Conservation (phyloP, 1,140 invertebrate species). For the Rhizoglyphus robini region DNA sequence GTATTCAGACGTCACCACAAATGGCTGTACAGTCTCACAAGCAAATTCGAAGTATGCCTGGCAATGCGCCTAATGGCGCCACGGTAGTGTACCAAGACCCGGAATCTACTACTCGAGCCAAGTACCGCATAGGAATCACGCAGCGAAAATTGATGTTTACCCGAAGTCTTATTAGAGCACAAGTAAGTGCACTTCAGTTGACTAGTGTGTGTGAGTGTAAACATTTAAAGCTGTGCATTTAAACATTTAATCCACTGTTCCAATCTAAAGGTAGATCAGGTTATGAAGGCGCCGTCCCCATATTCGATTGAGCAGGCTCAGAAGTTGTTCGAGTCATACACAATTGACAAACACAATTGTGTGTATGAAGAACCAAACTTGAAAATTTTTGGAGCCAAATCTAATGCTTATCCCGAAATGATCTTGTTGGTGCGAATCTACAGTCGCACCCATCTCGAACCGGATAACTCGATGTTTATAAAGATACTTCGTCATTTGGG, state of each 20-base stretch:
- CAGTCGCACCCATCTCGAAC: neutral
- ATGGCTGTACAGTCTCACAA: neutral
- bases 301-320: neutral
- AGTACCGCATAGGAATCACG: neutral
- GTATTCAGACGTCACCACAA: neutral
- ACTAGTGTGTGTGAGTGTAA: no score
- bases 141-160: conserved; percentile 7
- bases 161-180: neutral
- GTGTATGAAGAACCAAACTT: neutral
- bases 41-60: neutral
- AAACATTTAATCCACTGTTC: no score
- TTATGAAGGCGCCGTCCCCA: neutral
- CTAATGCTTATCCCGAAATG: no score
- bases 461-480: neutral
- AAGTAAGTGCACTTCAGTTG: no score
- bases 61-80: neutral
- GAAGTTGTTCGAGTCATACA: neutral
- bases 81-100: neutral
- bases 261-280: neutral
- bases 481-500: conserved; percentile 11
- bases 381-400: no score
- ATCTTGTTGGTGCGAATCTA: neutral
- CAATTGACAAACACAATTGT: neutral
- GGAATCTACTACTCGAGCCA: neutral
- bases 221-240: no score